A percentile compares a stretch with the other conserved stretches of the same genome.
Conservation (phyloP, 2,113 vertebrate species). For the Grammomys dolichurus region DNA sequence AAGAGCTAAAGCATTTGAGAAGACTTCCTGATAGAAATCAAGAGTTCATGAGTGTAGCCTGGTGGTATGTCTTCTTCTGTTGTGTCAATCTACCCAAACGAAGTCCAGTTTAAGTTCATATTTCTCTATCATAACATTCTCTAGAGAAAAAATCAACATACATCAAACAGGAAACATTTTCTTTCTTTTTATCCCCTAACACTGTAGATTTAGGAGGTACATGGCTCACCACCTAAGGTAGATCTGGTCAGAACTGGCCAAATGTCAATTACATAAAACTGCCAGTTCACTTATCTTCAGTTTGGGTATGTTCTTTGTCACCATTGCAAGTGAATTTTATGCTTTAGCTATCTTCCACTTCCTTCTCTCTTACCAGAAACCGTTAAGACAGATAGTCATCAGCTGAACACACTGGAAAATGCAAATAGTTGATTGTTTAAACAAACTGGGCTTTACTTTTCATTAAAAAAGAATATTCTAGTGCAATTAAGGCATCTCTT, state of each 20-base stretch:
- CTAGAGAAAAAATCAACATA: neutral
- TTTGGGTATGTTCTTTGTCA: neutral
- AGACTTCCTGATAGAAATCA: neutral
- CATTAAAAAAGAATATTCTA: neutral
- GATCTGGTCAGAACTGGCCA: neutral
- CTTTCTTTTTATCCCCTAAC: neutral
- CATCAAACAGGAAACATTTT: neutral
- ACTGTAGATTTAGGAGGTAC: neutral
- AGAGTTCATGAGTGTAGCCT: neutral
- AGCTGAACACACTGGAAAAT: neutral
- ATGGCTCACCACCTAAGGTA: neutral
- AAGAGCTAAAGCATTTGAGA: neutral
- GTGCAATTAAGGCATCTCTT: neutral
- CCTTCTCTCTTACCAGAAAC: neutral
- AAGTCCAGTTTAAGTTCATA: neutral
- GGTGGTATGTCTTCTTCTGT: neutral
- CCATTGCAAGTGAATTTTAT: neutral
- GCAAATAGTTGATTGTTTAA: constrained; percentile 9
- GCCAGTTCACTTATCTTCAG: neutral
- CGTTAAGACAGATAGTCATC: neutral
- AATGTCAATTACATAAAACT: neutral
- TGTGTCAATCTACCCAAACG: neutral
- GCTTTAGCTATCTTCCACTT: neutral
- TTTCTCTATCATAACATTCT: constrained; percentile 5
- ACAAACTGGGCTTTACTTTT: constrained; percentile 16